Evolutionary conservation across 2,888 invertebrate species (phyloP), one percentile per base, ranked within the genome.

Genomic region (Uloborus plumipes): DNA sequence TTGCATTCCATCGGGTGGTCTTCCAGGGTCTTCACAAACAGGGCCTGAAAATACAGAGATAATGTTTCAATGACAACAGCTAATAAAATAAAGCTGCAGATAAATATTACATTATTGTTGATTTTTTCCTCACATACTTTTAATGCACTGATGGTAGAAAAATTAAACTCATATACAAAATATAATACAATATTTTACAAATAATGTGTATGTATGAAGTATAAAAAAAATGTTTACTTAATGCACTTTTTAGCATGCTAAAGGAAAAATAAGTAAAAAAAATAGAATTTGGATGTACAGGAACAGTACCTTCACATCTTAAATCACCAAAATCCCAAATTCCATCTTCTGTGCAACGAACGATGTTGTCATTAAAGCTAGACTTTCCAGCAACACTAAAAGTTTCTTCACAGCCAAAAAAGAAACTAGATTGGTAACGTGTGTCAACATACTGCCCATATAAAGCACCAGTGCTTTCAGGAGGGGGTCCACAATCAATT

Each of bases 321-420:
- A 99, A 91, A 88, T 97, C 96, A 31, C 98, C 98, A 88, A 98
- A 97, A 90, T 98, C 98, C 99, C 99, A 99, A 83, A 95, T 94
- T 1, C 96, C 96, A 88, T 96, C 96, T 0, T 94, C 93, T 90
- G 94, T 94, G 89, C 98, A 98, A 84, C 94, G 92, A 0, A 99
- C 98, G 15, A 95, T 94, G 88, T 96, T 96, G 87, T 98, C 97
- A 86, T 96, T 94, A 86, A 94, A 93, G 86, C 93, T 94, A 0
- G 97, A 96, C 90, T 97, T 96, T 3, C 97, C 97, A 31, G 95
- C 96, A 18, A 97, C 91, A 88, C 95, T 96, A 88, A 98, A 98
- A 0, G 98, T 98, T 85, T 97, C 96, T 31, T 90, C 89, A 87
- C 98, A 98, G 53, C 97, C 96, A 88, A 98, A 98, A 91, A 95